Evolutionary conservation across 2,113 vertebrate species (phyloP), one percentile per base, ranked within the genome.

Genomic region (Oryzias woworae): DNA sequence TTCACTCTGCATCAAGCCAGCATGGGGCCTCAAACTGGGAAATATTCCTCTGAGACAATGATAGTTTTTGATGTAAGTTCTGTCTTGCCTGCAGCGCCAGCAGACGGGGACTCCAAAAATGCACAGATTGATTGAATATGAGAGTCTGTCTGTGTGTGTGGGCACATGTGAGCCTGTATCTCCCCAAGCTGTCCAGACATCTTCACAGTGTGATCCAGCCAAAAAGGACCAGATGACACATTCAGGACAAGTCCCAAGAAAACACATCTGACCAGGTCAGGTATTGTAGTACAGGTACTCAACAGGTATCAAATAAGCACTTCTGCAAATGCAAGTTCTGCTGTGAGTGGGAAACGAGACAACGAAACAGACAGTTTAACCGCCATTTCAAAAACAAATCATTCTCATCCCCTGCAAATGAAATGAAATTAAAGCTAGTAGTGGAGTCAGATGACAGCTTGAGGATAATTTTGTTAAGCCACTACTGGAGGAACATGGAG

Each of bases 371-470:
- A 62, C 22, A 50, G 63, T 44, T 58, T 31, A 58, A 43, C 54
- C 26, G 6, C 56, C 65, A 16, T 60, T 74, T 42, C 64, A 16
- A 5, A 56, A 51, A 75, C 41, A 54, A 43, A 46, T 52, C 49
- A 49, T 58, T 28, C 53, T 75, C 69, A 57, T 77, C 45, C 58
- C 67, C 43, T 23, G 62, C 58, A 77, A 87, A 81, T 81, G 58
- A 76, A 36, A 54, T 60, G 59, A 56, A 75, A 83, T 73, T 47
- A 85, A 80, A 79, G 64, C 55, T 64, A 73, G 67, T 52, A 3
- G 63, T 78, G 77, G 66, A 82, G 76, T 83, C 79, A 70, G 66
- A 81, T 81, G 73, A 83, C 70, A 73, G 75, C 73, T 62, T 64
- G 43, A 58, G 71, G 66, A 75, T 86, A 86, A 83, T 66, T 49